phyloP scores from a whole-genome alignment of 2,797 vertebrate species.

The Nyctibius grandis region DNA sequence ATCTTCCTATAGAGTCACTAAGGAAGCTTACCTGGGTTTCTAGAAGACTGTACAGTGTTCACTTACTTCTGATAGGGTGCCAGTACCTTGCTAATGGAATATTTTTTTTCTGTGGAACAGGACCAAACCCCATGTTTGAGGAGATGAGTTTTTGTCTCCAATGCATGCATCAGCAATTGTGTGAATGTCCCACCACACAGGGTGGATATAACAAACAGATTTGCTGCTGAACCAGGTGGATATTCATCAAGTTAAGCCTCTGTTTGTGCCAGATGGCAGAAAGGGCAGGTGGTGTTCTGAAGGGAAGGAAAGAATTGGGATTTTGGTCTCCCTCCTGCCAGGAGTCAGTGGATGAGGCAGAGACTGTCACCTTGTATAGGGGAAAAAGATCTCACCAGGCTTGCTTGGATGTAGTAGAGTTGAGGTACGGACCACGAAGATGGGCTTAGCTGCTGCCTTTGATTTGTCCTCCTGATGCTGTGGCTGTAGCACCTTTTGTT shows the following conservation, averaged over 20 bases:
- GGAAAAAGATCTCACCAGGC: neutral
- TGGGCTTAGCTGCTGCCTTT: neutral
- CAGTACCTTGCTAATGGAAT: neutral
- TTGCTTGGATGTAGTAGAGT: neutral
- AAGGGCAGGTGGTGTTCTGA: neutral
- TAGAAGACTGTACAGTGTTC: neutral
- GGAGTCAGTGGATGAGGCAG: neutral
- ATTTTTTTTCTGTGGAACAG: neutral
- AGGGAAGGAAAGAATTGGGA: neutral
- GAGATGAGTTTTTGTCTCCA: neutral
- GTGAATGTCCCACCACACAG: neutral
- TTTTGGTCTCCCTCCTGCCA: neutral
- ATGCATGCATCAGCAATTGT: neutral
- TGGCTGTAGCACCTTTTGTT: neutral
- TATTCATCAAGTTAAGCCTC: neutral
- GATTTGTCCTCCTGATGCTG: neutral
- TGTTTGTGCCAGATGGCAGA: neutral
- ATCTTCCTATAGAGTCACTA: neutral
- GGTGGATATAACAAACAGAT: accelerated
- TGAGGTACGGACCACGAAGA: neutral
- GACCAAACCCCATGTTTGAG: accelerated
- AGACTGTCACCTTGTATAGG: neutral
- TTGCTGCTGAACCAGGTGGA: neutral
- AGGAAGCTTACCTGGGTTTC: neutral
- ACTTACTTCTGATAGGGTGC: neutral